These are phyloP conservation scores for Galago senegalensis DNA, from an alignment of 2,797 vertebrate genomes.

Conservation along the genomic window DNA sequence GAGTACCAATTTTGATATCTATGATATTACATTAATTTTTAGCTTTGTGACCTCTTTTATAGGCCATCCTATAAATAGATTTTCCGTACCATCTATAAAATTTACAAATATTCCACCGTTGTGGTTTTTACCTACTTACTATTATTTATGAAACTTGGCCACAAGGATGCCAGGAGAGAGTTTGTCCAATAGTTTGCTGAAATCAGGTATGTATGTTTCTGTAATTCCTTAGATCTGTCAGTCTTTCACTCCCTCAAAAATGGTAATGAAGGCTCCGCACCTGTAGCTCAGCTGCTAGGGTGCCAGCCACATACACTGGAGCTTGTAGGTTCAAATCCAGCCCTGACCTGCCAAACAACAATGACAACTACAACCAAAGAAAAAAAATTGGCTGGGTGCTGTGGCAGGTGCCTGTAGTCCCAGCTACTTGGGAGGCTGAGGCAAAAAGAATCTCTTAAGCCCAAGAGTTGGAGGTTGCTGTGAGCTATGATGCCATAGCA, in stretches of 20 bases:
- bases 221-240: conserved; percentile 37
- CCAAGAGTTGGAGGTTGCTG: too few species aligned
- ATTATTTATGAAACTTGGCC: neutral
- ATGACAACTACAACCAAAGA: too few species aligned
- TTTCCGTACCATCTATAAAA: conserved; percentile 45
- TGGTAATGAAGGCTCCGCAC: neutral
- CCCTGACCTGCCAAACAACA: too few species aligned
- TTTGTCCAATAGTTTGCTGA: conserved; percentile 11
- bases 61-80: neutral
- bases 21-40: conserved; percentile 5
- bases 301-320: too few species aligned
- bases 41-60: neutral
- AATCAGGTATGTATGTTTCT: neutral
- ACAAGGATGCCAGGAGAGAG: neutral
- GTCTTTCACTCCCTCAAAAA: neutral
- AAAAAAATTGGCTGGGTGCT: too few species aligned
- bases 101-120: neutral
- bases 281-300: too few species aligned
- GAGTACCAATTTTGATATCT: neutral
- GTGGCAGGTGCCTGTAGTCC: too few species aligned
- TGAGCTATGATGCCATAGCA: too few species aligned
- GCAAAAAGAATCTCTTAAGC: too few species aligned
- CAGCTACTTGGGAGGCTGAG: too few species aligned
- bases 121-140: neutral
- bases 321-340: too few species aligned